phyloP scores from a whole-genome alignment of 2,113 vertebrate species.

The Meles meles region DNA sequence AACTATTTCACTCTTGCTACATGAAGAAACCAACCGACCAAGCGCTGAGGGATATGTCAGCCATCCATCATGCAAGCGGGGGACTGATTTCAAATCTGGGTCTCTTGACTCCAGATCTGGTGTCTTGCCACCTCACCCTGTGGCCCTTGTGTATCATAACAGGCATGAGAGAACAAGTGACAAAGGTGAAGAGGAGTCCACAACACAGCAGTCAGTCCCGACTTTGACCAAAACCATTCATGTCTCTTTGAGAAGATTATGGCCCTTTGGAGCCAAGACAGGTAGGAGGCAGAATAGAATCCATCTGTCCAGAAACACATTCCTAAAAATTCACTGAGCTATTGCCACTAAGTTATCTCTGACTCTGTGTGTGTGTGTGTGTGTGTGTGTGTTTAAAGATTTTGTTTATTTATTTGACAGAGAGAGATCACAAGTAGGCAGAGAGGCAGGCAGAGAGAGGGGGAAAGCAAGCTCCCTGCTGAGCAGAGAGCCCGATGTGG shows the following conservation, averaged over 20 bases:
- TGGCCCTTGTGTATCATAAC: background rate
- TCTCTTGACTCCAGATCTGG: background rate
- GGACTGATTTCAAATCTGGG: background rate
- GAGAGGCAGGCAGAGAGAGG: fast-evolving
- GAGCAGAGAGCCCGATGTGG: too few species aligned
- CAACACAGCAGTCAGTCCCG: background rate
- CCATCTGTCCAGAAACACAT: background rate
- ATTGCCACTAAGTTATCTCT: background rate
- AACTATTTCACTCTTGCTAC: background rate
- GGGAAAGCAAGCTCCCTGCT: too few species aligned
- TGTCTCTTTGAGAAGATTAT: background rate
- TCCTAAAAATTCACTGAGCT: background rate
- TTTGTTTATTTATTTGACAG: too few species aligned
- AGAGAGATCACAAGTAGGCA: too few species aligned
- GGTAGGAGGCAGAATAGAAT: background rate
- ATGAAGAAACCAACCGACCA: background rate
- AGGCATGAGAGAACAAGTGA: background rate
- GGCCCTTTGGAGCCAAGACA: background rate
- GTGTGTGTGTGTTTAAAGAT: background rate
- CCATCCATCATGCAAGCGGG: background rate
- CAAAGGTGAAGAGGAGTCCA: background rate
- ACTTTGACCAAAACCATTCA: background rate
- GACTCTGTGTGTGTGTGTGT: background rate
- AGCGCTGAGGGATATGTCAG: background rate
- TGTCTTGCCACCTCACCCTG: background rate